Evolutionary conservation across 2,113 vertebrate genomes (phyloP).

Genomic region (Clarias macrocephalus): DNA sequence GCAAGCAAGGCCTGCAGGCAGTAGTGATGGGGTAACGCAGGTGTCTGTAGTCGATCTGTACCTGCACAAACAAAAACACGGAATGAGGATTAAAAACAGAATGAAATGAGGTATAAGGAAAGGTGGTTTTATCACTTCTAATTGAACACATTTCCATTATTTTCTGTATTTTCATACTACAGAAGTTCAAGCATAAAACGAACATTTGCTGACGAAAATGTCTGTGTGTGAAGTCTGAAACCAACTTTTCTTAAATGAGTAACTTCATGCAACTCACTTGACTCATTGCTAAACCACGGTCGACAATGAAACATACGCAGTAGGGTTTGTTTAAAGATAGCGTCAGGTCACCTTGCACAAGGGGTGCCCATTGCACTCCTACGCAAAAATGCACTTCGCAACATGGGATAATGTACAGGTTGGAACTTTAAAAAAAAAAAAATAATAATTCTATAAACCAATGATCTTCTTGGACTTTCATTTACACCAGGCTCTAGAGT

Average conservation of each 20-base stretch:
- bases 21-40: background rate
- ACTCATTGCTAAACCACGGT: background rate
- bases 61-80: background rate
- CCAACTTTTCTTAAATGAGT: background rate
- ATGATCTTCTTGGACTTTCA: background rate
- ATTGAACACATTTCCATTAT: background rate
- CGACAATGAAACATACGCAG: background rate
- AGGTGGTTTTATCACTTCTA: background rate
- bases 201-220: background rate
- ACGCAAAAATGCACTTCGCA: background rate
- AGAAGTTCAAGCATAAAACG: background rate
- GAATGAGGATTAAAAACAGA: background rate
- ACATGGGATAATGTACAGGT: background rate
- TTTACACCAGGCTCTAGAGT: background rate
- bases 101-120: background rate
- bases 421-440: background rate
- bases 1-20: background rate
- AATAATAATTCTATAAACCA: background rate
- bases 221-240: background rate
- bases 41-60: background rate
- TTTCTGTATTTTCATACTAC: background rate
- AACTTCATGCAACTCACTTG: no score
- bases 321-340: background rate
- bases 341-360: background rate
- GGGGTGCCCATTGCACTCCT: background rate